Percentiles rank a stretch among this genome's conserved stretches.
phyloP scores from a whole-genome alignment of 2,113 vertebrate species.

The Callopanchax toddi region DNA sequence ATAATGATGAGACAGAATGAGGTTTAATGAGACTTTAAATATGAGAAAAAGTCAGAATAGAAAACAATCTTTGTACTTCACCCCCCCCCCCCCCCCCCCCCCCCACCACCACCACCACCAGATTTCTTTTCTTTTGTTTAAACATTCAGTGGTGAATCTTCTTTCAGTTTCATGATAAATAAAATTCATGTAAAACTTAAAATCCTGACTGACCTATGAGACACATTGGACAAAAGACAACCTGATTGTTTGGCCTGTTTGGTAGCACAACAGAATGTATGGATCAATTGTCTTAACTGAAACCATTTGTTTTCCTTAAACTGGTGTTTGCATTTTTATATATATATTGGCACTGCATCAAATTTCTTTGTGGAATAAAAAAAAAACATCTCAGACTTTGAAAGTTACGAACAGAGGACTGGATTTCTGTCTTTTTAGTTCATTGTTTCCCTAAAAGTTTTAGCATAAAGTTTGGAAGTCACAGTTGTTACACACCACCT shows the following conservation, averaged over 20 bases:
- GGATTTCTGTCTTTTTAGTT: background rate
- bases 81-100: no score
- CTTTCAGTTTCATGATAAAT: no score
- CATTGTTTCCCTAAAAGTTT: no score
- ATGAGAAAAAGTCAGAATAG: background rate
- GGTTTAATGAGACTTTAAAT: no score
- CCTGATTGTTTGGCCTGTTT: slow-evolving; percentile 34
- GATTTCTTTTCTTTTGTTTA: no score
- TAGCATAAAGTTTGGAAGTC: background rate
- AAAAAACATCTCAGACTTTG: slow-evolving; percentile 1
- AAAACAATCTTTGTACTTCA: no score
- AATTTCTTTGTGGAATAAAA: slow-evolving; percentile 2
- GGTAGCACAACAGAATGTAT: slow-evolving; percentile 47
- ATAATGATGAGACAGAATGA: background rate
- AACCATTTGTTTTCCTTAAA: slow-evolving; percentile 16
- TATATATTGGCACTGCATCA: slow-evolving; percentile 17
- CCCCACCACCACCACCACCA: no score
- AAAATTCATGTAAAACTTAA: no score
- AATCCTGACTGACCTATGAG: background rate
- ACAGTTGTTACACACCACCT: background rate
- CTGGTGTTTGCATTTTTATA: slow-evolving; percentile 23
- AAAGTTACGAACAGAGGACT: slow-evolving; percentile 2
- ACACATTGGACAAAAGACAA: background rate
- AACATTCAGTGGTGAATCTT: no score
- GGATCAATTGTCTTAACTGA: slow-evolving; percentile 32